These are phyloP conservation scores for Nylanderia fulva DNA, from an alignment of 1,140 invertebrate genomes.

Conservation along the genomic window DNA sequence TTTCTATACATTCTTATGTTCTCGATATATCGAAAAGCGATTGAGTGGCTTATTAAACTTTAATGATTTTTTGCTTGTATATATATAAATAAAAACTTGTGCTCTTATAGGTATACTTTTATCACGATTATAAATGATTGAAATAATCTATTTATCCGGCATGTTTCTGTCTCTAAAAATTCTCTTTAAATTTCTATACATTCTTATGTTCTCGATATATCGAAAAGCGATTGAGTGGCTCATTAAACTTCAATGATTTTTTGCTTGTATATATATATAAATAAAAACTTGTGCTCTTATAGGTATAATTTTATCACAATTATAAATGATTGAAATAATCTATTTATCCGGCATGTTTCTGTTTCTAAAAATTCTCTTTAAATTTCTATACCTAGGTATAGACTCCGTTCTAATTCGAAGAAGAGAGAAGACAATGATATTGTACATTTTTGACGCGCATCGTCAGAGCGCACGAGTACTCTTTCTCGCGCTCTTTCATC, in stretches of 20 bases:
- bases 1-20: background rate
- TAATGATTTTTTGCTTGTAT: no score
- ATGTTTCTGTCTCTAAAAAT: no score
- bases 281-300: background rate
- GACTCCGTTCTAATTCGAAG: background rate
- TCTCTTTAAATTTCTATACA: no score
- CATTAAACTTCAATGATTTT: no score
- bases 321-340: no score
- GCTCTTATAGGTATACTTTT: no score
- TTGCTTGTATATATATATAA: no score
- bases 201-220: background rate
- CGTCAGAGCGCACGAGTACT: background rate
- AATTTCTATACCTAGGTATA: background rate
- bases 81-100: no score
- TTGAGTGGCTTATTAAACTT: no score
- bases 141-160: no score
- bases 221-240: conserved; percentile 33
- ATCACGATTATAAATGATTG: no score
- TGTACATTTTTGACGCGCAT: conserved; percentile 7
- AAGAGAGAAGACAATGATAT: background rate
- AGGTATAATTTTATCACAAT: background rate
- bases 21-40: conserved; percentile 29
- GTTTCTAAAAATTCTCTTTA: background rate
- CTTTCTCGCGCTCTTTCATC: conserved; percentile 30
- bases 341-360: background rate